A percentile compares a stretch with the other conserved stretches of the same genome.
Evolutionary conservation across 2,888 invertebrate species (phyloP).

Genomic region (Hypolimnas misippus): DNA sequence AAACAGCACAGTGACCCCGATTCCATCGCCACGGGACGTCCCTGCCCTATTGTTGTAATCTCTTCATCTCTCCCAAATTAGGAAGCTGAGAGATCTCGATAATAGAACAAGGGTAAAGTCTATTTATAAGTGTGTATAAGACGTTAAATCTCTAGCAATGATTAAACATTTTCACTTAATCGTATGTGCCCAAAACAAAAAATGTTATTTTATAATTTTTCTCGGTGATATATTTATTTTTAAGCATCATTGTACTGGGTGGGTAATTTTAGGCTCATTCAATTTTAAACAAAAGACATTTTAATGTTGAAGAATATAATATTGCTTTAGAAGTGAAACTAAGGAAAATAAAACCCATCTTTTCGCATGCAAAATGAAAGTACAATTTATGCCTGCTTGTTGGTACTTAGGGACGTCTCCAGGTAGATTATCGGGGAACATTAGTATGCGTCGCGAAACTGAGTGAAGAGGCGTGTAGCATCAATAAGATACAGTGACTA

Average conservation of each 20-base stretch:
- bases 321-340: constrained; percentile 41
- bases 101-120: not conserved
- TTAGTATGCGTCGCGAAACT: constrained; percentile 52
- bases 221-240: not conserved
- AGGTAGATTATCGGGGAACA: constrained; percentile 43
- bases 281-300: too few relatives aligned
- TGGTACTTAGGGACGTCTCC: constrained; percentile 37
- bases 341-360: constrained; percentile 11
- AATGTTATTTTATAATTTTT: not conserved
- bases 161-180: not conserved
- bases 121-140: not conserved
- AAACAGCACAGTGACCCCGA: constrained; percentile 68
- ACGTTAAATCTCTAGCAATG: not conserved
- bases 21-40: constrained; percentile 57
- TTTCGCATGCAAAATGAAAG: constrained; percentile 18
- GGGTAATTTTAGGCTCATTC: too few relatives aligned
- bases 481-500: constrained; percentile 62
- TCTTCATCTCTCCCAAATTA: constrained; percentile 68
- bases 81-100: constrained; percentile 51
- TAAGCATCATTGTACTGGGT: too few relatives aligned
- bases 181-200: not conserved
- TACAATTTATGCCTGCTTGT: constrained; percentile 31
- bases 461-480: constrained; percentile 62
- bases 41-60: constrained; percentile 61
- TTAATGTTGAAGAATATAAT: too few relatives aligned